phyloP scores from a whole-genome alignment of 1,140 invertebrate species.

The Halesus radiatus region DNA sequence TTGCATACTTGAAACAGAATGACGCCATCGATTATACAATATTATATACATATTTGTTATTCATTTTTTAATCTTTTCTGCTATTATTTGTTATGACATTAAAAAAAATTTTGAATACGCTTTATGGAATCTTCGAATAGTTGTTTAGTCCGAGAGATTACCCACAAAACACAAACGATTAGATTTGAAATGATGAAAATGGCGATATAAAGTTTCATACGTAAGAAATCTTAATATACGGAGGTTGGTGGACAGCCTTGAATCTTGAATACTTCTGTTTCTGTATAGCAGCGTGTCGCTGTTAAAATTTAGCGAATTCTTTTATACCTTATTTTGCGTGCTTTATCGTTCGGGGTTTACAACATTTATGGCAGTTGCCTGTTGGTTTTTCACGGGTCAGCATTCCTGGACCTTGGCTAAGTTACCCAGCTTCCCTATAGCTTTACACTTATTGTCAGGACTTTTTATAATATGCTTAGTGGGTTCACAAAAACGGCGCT shows the following conservation, averaged over 20 bases:
- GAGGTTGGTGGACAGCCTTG: no score
- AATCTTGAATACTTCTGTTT: no score
- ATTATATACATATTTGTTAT: not conserved
- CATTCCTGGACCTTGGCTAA: slow-evolving; percentile 14
- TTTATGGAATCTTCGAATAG: no score
- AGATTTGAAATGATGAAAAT: not conserved
- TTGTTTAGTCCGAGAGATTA: no score
- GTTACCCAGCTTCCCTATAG: not conserved
- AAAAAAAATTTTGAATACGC: no score
- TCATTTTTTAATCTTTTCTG: no score
- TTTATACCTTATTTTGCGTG: slow-evolving; percentile 24
- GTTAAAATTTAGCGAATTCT: slow-evolving; percentile 29
- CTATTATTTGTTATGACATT: no score
- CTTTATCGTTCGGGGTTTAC: slow-evolving; percentile 7
- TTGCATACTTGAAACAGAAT: slow-evolving; percentile 37
- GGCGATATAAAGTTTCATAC: not conserved
- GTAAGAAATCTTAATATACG: no score
- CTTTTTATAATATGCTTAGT: no score
- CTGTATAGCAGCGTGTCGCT: slow-evolving; percentile 22
- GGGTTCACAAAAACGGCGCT: no score
- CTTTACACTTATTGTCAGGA: no score
- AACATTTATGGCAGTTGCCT: slow-evolving; percentile 31
- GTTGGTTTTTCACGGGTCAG: slow-evolving; percentile 45
- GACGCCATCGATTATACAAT: slow-evolving; percentile 30
- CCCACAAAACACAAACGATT: no score